These are phyloP conservation scores for Liasis olivaceus DNA, from an alignment of 2,797 vertebrate genomes.

Conservation along the genomic window DNA sequence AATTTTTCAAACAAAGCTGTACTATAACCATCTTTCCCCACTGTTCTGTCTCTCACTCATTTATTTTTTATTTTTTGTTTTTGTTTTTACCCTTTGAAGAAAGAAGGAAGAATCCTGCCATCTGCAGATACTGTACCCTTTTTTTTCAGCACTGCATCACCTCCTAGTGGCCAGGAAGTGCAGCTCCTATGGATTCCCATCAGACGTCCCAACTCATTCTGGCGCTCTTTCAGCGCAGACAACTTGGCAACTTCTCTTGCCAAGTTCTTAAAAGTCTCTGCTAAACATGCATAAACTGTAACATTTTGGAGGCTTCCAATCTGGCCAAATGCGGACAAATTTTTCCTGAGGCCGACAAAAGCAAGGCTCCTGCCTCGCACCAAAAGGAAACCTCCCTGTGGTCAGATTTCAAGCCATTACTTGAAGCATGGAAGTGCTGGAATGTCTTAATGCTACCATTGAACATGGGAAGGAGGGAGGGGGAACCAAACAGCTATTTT, in stretches of 20 bases:
- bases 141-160: not conserved
- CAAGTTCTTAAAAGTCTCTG: conserved; percentile 35
- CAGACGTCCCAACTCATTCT: conserved; percentile 6
- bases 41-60: not conserved
- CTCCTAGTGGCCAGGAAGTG: conserved; percentile 8
- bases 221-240: conserved; percentile 11
- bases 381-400: not conserved
- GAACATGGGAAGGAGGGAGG: not conserved
- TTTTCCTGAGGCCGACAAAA: conserved; percentile 29
- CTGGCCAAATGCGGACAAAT: conserved; percentile 32
- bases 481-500: not conserved
- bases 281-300: conserved; percentile 28
- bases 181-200: not conserved
- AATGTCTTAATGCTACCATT: conserved; percentile 18
- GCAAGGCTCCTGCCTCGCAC: conserved; percentile 12
- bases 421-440: not conserved
- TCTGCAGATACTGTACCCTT: not conserved
- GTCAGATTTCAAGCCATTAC: conserved; percentile 17
- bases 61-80: too few species aligned
- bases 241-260: conserved; percentile 32
- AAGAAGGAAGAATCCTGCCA: not conserved
- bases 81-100: not conserved
- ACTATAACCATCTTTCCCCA: not conserved
- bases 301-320: conserved; percentile 34
- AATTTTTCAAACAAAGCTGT: not conserved